These are phyloP conservation scores for Calcarius lapponicus DNA, from an alignment of 2,797 vertebrate species.

Conservation along the genomic window DNA sequence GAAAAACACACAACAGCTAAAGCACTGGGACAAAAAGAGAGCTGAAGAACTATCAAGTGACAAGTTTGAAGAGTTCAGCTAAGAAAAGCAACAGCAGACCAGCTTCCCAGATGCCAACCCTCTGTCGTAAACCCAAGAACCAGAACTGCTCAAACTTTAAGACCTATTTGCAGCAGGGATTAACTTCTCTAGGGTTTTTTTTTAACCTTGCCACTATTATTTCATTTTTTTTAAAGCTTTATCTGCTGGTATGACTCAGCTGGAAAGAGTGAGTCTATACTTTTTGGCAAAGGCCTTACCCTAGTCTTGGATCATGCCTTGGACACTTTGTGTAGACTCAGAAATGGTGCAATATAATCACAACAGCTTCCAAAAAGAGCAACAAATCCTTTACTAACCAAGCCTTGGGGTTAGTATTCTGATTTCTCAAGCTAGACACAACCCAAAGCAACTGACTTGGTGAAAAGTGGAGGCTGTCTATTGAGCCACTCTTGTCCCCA, in stretches of 20 bases:
- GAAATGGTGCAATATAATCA: neutral
- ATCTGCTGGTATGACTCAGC: slow-evolving; percentile 40
- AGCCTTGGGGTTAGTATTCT: neutral
- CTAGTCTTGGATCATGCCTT: neutral
- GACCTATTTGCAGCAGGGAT: neutral
- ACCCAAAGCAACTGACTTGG: neutral
- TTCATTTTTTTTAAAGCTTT: neutral
- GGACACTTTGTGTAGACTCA: neutral
- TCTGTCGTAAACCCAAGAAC: neutral
- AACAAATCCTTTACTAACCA: neutral
- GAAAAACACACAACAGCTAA: neutral
- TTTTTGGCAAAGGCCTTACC: slow-evolving; percentile 9
- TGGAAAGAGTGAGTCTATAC: slow-evolving; percentile 21
- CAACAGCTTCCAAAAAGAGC: neutral
- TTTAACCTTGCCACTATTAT: neutral
- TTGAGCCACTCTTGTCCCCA: neutral
- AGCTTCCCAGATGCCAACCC: neutral
- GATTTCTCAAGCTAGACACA: neutral
- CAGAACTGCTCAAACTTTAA: neutral
- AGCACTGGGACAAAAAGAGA: neutral
- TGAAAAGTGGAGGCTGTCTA: neutral
- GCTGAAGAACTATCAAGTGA: neutral
- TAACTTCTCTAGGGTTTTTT: neutral
- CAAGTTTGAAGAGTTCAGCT: neutral
- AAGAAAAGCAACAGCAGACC: neutral